A percentile compares a stretch with the other conserved stretches of the same genome.
These are phyloP conservation scores for Nesogale talazaci DNA, from an alignment of 2,113 vertebrate species.

Conservation along the genomic window DNA sequence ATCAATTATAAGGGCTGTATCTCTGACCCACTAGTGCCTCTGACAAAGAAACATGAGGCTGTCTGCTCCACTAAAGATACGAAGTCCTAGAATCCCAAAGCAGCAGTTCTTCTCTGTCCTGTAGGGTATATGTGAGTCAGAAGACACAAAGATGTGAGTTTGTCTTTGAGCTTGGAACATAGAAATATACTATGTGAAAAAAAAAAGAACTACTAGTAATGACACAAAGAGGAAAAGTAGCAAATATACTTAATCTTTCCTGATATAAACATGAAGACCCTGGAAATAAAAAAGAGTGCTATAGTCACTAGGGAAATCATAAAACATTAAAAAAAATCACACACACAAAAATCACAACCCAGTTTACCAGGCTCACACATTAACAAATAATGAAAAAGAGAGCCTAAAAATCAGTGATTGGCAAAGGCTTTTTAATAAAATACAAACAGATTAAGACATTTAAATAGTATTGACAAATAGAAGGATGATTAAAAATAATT, in stretches of 20 bases:
- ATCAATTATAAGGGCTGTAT: too few species aligned
- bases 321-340: constrained; percentile 8
- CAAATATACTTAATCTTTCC: background rate
- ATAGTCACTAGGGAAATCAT: background rate
- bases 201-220: background rate
- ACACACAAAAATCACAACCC: background rate
- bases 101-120: too few species aligned
- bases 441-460: background rate
- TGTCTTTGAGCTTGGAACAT: too few species aligned
- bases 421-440: constrained; percentile 1
- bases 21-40: too few species aligned
- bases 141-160: too few species aligned
- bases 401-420: background rate
- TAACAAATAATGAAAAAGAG: background rate
- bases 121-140: too few species aligned
- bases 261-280: background rate
- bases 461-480: background rate
- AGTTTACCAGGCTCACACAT: background rate
- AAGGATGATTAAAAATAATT: background rate
- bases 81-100: too few species aligned
- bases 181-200: constrained; percentile 1
- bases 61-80: too few species aligned
- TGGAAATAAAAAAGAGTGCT: background rate
- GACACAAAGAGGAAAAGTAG: background rate
- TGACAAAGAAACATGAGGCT: too few species aligned